phyloP scores from a whole-genome alignment of 2,113 vertebrate species.

The Pyxicephalus adspersus region DNA sequence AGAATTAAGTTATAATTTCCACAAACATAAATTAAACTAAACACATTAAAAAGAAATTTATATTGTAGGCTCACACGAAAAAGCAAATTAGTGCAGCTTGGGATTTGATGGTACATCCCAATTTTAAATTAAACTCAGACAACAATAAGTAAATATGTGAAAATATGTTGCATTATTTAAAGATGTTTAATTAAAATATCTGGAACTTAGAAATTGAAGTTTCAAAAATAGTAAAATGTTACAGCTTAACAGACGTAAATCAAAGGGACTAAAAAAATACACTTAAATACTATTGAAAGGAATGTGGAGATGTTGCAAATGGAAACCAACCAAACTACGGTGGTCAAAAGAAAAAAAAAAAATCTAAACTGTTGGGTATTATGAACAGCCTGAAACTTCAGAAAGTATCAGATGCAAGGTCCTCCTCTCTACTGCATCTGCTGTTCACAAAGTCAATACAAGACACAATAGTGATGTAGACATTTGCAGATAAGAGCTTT shows the following conservation, averaged over 20 bases:
- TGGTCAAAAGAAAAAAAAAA: too few relatives aligned
- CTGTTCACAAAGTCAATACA: too few relatives aligned
- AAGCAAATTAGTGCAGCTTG: conserved; percentile 30
- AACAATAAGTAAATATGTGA: conserved; percentile 45
- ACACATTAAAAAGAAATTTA: conserved; percentile 47
- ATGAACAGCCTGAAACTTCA: too few relatives aligned
- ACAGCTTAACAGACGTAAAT: conserved; percentile 2
- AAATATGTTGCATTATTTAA: conserved; percentile 38
- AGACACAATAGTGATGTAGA: too few relatives aligned
- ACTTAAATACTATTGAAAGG: too few relatives aligned
- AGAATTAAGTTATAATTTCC: conserved; percentile 39
- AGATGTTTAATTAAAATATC: conserved; percentile 50
- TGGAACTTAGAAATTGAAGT: conserved; percentile 26
- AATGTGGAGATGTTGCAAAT: too few relatives aligned
- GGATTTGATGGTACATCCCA: conserved; percentile 17
- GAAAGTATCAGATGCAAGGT: too few relatives aligned
- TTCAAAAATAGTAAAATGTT: conserved; percentile 19
- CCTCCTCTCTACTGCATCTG: too few relatives aligned
- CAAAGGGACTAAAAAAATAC: too few relatives aligned
- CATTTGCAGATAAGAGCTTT: too few relatives aligned
- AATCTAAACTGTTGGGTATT: too few relatives aligned
- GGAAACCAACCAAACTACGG: too few relatives aligned
- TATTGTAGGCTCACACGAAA: conserved; percentile 37
- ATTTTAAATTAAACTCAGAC: conserved; percentile 45
- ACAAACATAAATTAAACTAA: conserved; percentile 42